Evolutionary conservation across 2,888 invertebrate species (phyloP).

Genomic region (Dusona sp.): DNA sequence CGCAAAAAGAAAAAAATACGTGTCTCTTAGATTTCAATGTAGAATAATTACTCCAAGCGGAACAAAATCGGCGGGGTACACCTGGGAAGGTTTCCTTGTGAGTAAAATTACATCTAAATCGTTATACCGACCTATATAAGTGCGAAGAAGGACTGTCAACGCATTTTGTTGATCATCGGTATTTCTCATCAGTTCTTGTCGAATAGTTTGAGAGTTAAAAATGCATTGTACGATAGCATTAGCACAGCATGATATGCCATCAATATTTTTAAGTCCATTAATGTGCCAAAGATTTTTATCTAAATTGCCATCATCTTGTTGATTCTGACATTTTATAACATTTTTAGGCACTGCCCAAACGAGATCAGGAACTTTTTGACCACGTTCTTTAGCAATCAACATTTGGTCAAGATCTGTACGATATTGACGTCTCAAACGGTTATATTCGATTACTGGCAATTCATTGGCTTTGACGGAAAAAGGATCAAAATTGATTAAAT

Average conservation of each 20-base stretch:
- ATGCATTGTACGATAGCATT: conserved; percentile 61
- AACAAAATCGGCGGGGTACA: too few species aligned
- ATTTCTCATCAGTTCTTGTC: not conserved
- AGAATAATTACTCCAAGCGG: too few species aligned
- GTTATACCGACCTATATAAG: too few species aligned
- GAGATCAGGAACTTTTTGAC: conserved; percentile 42
- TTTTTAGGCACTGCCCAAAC: conserved; percentile 50
- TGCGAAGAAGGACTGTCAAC: too few species aligned
- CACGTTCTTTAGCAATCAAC: conserved; percentile 7
- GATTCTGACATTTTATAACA: conserved; percentile 31
- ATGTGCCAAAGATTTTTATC: conserved; percentile 5
- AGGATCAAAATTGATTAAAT: conserved; percentile 72
- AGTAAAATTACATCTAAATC: too few species aligned
- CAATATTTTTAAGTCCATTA: conserved; percentile 46
- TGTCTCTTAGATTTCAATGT: too few species aligned
- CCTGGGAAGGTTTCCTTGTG: too few species aligned
- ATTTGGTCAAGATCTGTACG: conserved; percentile 59
- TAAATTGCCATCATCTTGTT: not conserved
- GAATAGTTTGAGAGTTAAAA: conserved; percentile 38
- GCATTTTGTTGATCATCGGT: conserved; percentile 4
- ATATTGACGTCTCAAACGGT: too few species aligned
- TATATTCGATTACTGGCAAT: conserved; percentile 58
- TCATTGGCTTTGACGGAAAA: conserved; percentile 62
- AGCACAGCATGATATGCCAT: conserved; percentile 58
- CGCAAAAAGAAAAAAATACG: too few species aligned